phyloP scores from a whole-genome alignment of 2,888 invertebrate genomes.

The Saturnia pavonia region DNA sequence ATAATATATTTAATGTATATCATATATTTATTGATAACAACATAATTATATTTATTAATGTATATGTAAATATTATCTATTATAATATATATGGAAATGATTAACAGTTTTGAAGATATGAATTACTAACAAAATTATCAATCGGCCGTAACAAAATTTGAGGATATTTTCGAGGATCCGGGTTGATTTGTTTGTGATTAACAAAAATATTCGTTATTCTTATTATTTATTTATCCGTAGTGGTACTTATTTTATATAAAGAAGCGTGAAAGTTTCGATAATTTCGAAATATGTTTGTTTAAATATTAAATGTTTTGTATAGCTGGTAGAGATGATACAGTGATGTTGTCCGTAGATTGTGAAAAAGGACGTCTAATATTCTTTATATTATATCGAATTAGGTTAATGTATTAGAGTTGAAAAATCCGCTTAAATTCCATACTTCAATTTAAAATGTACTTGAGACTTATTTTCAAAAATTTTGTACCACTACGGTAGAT shows the following conservation, averaged over 20 bases:
- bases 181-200: conserved; percentile 55
- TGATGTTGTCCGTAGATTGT: no score
- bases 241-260: conserved; percentile 9
- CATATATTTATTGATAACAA: conserved; percentile 16
- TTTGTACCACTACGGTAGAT: conserved; percentile 16
- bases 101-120: conserved; percentile 28
- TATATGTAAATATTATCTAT: conserved; percentile 9
- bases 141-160: conserved; percentile 31
- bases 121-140: conserved; percentile 32
- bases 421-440: no score
- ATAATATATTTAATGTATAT: background rate
- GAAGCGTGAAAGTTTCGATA: no score
- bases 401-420: no score
- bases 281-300: no score
- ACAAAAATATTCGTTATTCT: conserved; percentile 38
- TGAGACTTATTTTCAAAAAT: background rate
- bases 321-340: background rate
- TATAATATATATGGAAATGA: background rate
- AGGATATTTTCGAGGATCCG: conserved; percentile 31
- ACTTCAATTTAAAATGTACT: background rate
- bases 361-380: no score
- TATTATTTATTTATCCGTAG: conserved; percentile 28
- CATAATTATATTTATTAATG: background rate
- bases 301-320: background rate
- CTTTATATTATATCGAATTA: no score